Base-by-base conservation (phyloP, 2,888 invertebrate species). In the Brenthis ino region DNA sequence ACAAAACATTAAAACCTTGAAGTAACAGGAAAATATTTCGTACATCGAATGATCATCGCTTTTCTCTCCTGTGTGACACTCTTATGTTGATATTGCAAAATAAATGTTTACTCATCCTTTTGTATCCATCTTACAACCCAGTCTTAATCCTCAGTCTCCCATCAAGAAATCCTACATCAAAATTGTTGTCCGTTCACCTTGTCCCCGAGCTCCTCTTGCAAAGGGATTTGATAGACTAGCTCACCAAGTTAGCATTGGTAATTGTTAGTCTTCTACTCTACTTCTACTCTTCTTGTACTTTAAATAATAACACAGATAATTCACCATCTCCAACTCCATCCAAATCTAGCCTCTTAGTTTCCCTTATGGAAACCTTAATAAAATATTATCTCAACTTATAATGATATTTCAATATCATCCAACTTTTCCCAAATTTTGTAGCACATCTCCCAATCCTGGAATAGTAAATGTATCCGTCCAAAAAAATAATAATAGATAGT, bases 21-120 rank as follows among this genome's bases (percentile, higher is more conserved):
- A 3, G 24, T 24, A 1, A 24, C 24, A 24, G 3, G 3, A 24
- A 24, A 24, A 24, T 24, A 24, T 24, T 24, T 24, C 0, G 2
- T 24, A 24, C 24, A 24, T 24, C 3, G 74, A 76, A 20, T 74
- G 74, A 4, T 65, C 58, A 4, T 24, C 57, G 14, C 57, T 37
- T 5, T 67, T 58, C 43, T 61, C 69, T 13, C n/a, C 50, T n/a
- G 24, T 57, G 43, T 28, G 33, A 12, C 47, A 56, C 6, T 64
- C 66, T 1, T 66, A 61, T 48, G 67, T 69, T 12, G 58, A 69
- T 13, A 28, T 69, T 13, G 50, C 50, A 14, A 61, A 61, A 53
- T 28, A 69, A 61, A 37, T 67, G 54, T 54, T 54, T 47, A 11
- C 66, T 3, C 57, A 1, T 13, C 12, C 57, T 13, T 12, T 11